Evolutionary conservation across 1,140 invertebrate species (phyloP).

Genomic region (Cherax destructor): DNA sequence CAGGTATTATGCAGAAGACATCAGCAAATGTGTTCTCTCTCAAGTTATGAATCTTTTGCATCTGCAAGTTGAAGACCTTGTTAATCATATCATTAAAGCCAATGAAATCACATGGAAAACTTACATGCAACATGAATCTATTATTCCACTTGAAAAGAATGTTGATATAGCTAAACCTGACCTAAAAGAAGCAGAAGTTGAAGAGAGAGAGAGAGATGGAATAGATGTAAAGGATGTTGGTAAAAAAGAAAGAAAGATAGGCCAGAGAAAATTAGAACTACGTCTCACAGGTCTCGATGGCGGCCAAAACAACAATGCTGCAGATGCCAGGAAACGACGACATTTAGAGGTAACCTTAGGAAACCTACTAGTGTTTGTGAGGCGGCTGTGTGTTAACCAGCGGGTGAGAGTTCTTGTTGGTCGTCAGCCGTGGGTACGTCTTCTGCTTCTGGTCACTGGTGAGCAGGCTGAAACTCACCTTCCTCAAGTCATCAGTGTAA

Average conservation of each 20-base stretch:
- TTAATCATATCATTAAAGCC: slow-evolving; percentile 54
- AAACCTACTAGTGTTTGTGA: slow-evolving; percentile 80
- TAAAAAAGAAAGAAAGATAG: slow-evolving; percentile 34
- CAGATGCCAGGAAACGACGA: slow-evolving; percentile 47
- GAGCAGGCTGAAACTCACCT: slow-evolving; percentile 72
- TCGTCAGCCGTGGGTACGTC: slow-evolving; percentile 77
- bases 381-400: slow-evolving; percentile 77
- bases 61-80: slow-evolving; percentile 67
- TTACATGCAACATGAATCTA: slow-evolving; percentile 2
- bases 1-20: slow-evolving; percentile 68
- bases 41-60: slow-evolving; percentile 67
- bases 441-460: slow-evolving; percentile 77
- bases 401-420: slow-evolving; percentile 76
- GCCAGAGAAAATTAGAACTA: slow-evolving; percentile 54
- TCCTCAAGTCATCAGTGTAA: slow-evolving; percentile 75
- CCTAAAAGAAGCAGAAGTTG: background rate
- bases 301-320: slow-evolving; percentile 13
- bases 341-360: slow-evolving; percentile 75
- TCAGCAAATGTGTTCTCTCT: slow-evolving; percentile 49
- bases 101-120: slow-evolving; percentile 52
- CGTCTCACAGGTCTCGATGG: slow-evolving; percentile 45
- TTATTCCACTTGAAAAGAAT: slow-evolving; percentile 8
- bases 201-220: slow-evolving; percentile 13
- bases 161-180: slow-evolving; percentile 11
- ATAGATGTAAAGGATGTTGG: slow-evolving; percentile 19